Evolutionary conservation across 2,797 vertebrate species (phyloP).

Genomic region (Crenuchus spilurus): DNA sequence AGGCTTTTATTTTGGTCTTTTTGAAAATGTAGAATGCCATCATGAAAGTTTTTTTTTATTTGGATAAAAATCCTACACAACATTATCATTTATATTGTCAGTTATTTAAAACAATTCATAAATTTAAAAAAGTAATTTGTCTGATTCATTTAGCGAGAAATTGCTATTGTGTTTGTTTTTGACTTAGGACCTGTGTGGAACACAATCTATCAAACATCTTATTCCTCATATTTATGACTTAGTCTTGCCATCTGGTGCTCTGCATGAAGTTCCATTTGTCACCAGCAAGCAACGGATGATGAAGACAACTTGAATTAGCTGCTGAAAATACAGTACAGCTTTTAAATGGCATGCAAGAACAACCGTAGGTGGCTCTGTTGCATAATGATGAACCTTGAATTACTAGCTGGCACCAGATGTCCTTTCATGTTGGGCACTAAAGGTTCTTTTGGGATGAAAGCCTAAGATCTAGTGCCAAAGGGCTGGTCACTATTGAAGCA

Average conservation of each 20-base stretch:
- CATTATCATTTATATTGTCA: conserved; percentile 1
- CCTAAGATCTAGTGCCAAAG: conserved; percentile 76
- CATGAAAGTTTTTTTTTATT: neutral
- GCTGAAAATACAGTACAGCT: conserved; percentile 74
- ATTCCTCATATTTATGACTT: conserved; percentile 75
- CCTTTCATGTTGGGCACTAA: conserved; percentile 72
- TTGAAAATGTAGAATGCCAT: too few relatives aligned
- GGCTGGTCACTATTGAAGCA: conserved; percentile 63
- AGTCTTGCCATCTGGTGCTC: conserved; percentile 78
- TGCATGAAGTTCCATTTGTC: conserved; percentile 78
- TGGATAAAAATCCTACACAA: neutral
- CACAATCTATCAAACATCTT: conserved; percentile 75
- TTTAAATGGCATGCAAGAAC: conserved; percentile 72
- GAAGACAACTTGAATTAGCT: conserved; percentile 77
- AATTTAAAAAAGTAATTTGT: conserved; percentile 30
- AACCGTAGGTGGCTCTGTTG: conserved; percentile 68
- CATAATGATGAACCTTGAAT: conserved; percentile 72
- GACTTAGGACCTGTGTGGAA: conserved; percentile 68
- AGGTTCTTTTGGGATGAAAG: conserved; percentile 68
- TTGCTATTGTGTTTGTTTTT: conserved; percentile 67
- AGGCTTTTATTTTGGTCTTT: too few relatives aligned
- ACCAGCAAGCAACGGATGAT: conserved; percentile 74
- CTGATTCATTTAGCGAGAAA: conserved; percentile 57
- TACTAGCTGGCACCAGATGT: conserved; percentile 81
- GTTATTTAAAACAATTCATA: neutral